Percentiles rank a stretch among this genome's conserved stretches.
These are phyloP conservation scores for Lepus townsendii DNA, from an alignment of 2,797 vertebrate genomes.

Conservation along the genomic window DNA sequence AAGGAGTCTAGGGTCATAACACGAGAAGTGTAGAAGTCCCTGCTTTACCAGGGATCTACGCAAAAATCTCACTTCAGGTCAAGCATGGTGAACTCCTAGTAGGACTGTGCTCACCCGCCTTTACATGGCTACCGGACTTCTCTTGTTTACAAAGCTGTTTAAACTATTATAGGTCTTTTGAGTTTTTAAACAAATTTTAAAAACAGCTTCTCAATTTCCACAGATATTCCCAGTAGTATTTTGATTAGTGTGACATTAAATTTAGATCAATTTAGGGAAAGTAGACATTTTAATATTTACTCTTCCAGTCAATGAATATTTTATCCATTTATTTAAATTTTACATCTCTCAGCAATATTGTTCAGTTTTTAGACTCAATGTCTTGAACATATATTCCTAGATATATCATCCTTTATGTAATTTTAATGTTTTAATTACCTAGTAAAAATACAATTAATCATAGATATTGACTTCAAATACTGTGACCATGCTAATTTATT, in stretches of 20 bases:
- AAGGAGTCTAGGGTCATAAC: background rate
- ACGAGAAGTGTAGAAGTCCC: background rate
- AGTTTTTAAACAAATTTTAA: conserved; percentile 8
- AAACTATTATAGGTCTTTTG: background rate
- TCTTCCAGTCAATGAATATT: background rate
- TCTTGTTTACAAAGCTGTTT: background rate
- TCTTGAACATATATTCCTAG: background rate
- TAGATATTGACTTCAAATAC: background rate
- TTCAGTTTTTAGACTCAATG: background rate
- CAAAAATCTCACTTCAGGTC: background rate
- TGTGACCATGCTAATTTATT: background rate
- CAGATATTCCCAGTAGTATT: background rate
- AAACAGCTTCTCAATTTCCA: background rate
- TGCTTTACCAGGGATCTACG: background rate
- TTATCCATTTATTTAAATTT: conserved; percentile 20
- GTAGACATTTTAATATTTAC: conserved; percentile 6
- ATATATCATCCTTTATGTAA: background rate
- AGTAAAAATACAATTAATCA: background rate
- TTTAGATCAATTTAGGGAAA: background rate
- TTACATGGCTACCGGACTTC: background rate
- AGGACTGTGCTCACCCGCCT: too few species aligned
- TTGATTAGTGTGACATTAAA: background rate
- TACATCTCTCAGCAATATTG: conserved; percentile 36
- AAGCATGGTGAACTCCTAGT: background rate
- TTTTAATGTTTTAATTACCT: conserved; percentile 7